These are phyloP conservation scores for Montipora cactus DNA, from an alignment of 64 coral and sea anemone genomes.

Conservation along the genomic window DNA sequence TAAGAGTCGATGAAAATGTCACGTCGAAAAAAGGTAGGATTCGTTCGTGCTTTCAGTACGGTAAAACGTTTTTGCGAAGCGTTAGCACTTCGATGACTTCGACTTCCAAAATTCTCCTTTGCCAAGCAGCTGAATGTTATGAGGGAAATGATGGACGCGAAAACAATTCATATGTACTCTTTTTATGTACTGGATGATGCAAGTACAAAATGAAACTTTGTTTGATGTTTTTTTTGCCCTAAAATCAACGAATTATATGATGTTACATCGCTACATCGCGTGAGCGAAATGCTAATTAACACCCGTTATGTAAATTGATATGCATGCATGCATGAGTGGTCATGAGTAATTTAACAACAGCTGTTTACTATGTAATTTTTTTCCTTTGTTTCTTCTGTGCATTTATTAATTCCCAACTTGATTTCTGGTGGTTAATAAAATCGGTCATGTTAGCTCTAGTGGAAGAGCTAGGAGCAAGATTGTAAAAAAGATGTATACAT, in stretches of 20 bases:
- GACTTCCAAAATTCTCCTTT: not conserved
- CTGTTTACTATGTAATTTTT: not conserved
- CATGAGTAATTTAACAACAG: too few species aligned
- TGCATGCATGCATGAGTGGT: not conserved
- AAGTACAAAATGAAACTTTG: not conserved
- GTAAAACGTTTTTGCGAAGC: constrained; percentile 17
- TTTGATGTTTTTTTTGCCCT: not conserved
- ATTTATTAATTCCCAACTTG: not conserved
- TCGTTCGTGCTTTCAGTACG: not conserved
- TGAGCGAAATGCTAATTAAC: not conserved
- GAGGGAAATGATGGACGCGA: not conserved
- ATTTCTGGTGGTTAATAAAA: not conserved
- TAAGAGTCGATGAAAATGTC: not conserved
- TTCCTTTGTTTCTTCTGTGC: not conserved
- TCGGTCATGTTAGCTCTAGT: not conserved
- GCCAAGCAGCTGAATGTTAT: not conserved
- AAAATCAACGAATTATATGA: not conserved
- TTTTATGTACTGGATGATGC: not conserved
- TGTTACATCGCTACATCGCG: not conserved
- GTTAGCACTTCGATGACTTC: not conserved
- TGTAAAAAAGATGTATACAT: too few species aligned
- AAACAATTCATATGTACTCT: not conserved
- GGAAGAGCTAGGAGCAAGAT: too few species aligned
- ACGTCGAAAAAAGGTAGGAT: constrained; percentile 39
- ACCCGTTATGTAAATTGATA: not conserved